Conservation (phyloP, 2,888 invertebrate genomes). For the Watsonalla binaria region DNA sequence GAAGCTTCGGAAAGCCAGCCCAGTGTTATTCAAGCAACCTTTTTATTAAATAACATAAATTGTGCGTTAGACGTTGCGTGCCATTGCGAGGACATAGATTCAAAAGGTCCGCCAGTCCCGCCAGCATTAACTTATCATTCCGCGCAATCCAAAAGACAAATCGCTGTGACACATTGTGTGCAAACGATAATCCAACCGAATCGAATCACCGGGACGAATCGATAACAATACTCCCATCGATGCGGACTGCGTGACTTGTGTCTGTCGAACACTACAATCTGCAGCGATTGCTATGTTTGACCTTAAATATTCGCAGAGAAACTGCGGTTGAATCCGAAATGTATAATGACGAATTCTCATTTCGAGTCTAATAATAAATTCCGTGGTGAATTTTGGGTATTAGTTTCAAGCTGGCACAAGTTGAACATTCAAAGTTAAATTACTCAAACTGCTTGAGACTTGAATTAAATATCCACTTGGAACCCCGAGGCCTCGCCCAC, state of each 20-base stretch:
- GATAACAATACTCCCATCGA: constrained; percentile 14
- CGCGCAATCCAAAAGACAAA: constrained; percentile 3
- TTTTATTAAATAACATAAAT: no score
- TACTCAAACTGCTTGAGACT: constrained; percentile 1
- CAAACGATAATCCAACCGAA: constrained; percentile 21
- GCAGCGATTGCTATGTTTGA: neutral
- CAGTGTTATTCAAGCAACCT: no score
- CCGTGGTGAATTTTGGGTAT: neutral
- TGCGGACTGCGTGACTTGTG: constrained; percentile 26
- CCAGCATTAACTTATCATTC: neutral
- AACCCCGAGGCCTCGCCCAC: neutral
- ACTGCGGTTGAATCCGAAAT: neutral
- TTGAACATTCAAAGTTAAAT: neutral
- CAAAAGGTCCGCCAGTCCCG: neutral
- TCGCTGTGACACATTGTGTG: constrained; percentile 18
- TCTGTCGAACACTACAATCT: constrained; percentile 4
- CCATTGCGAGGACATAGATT: neutral
- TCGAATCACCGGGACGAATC: constrained; percentile 27
- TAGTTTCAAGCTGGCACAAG: neutral
- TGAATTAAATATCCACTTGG: neutral
- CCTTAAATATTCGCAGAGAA: neutral
- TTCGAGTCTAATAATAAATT: neutral
- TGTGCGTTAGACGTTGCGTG: no score
- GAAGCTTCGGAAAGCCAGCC: no score
- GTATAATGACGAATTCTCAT: neutral